Base-by-base conservation (phyloP, 2,797 vertebrate genomes). In the Trachurus trachurus region DNA sequence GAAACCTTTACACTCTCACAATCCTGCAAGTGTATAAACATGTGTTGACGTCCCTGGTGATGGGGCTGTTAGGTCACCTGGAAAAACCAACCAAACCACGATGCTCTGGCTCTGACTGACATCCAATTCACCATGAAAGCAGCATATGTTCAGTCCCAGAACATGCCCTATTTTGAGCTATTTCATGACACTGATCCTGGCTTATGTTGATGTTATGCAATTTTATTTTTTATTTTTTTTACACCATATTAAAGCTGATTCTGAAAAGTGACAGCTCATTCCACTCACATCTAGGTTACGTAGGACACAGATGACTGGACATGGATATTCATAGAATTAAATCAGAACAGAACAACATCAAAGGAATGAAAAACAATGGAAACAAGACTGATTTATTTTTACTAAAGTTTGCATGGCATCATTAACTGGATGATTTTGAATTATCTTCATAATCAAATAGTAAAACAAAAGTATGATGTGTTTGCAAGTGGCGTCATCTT, bases 191-290 rank as follows among this genome's bases (percentile, higher is more conserved):
- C 66, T 74, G 86, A 76, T 82, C 87, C 87, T 75, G 78, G 80
- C 83, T 86, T 65, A 79, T 74, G 74, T 69, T 71, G 62, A 64
- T 47, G 74, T 91, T 92, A 87, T 80, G 61, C 85, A 88, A 87
- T 83, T 66, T 78, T 37, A 6, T 5, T 31, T 31, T 31, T 31
- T 83, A 64, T 78, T 37, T 37, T 37, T 37, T 62, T 69, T 71
- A 61, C 79, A 76, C 53, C 49, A 75, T 31, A 73, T 80, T 64
- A 61, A 74, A 42, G 66, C 56, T 6, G 39, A 40, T 76, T 88
- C 73, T 78, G 82, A 86, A 92, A 85, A 81, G 40, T 9, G 66
- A 78, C 29, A 53, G 60, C 62, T 73, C 16, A 70, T 65, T 74
- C 54, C 12, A 6, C 44, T 76, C 16, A 64, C 19, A 79, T 81